These are phyloP conservation scores for Dolomedes plantarius DNA, from an alignment of 2,888 invertebrate genomes.

Conservation along the genomic window DNA sequence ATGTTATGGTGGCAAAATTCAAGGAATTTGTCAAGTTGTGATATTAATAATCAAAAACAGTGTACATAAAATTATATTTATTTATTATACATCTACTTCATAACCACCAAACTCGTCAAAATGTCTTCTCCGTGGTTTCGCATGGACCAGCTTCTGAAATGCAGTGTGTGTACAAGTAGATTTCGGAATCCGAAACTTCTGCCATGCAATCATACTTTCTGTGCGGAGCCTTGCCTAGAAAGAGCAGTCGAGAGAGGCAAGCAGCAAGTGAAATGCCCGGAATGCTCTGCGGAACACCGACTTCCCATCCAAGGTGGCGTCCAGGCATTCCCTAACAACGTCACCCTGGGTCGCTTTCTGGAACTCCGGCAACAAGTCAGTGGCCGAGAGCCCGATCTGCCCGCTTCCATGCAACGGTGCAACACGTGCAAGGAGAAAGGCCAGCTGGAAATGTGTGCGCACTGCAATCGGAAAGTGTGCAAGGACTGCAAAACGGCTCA, in stretches of 20 bases:
- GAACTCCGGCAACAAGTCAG: slow-evolving; percentile 88
- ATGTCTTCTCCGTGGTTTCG: slow-evolving; percentile 75
- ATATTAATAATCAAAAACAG: too few species aligned
- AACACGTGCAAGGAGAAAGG: slow-evolving; percentile 95
- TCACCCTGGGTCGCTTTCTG: slow-evolving; percentile 94
- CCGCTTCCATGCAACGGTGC: slow-evolving; percentile 80
- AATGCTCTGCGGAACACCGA: slow-evolving; percentile 97
- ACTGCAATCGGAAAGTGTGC: slow-evolving; percentile 98
- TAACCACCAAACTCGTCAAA: too few species aligned
- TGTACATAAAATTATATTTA: too few species aligned
- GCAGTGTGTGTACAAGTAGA: slow-evolving; percentile 98
- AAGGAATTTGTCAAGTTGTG: too few species aligned
- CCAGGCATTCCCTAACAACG: slow-evolving; percentile 96
- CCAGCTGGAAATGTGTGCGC: slow-evolving; percentile 87
- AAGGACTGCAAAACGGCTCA: slow-evolving; percentile 95
- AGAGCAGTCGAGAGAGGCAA: slow-evolving; percentile 96
- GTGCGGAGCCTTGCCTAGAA: slow-evolving; percentile 99
- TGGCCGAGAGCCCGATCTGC: slow-evolving; percentile 73
- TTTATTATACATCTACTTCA: too few species aligned
- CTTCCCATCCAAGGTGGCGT: slow-evolving; percentile 97
- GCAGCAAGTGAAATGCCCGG: slow-evolving; percentile 95
- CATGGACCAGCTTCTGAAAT: slow-evolving; percentile 94
- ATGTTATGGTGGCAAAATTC: too few species aligned
- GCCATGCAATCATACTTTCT: slow-evolving; percentile 99
- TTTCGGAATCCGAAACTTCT: slow-evolving; percentile 97